phyloP scores from a whole-genome alignment of 2,888 invertebrate species.

The Cheilosia vernalis region DNA sequence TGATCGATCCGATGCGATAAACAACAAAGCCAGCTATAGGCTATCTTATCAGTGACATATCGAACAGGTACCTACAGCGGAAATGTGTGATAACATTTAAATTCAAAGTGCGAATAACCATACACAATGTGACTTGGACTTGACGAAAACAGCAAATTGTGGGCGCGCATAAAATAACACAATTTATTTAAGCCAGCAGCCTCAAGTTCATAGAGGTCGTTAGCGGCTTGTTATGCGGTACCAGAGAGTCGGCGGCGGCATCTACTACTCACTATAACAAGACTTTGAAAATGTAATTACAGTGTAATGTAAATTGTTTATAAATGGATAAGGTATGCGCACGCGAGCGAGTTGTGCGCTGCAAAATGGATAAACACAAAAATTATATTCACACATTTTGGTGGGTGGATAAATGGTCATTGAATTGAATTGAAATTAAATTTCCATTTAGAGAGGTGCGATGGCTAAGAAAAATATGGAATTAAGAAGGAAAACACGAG shows the following conservation, averaged over 20 bases:
- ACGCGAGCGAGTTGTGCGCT: constrained; percentile 3
- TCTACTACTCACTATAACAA: constrained; percentile 52
- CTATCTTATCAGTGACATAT: constrained; percentile 60
- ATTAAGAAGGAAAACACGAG: constrained; percentile 69
- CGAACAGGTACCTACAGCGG: constrained; percentile 7
- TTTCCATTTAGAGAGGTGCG: constrained; percentile 59
- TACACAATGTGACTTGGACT: constrained; percentile 23
- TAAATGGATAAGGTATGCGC: constrained; percentile 47
- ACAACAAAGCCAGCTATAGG: constrained; percentile 26
- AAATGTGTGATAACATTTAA: constrained; percentile 32
- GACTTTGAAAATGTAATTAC: constrained; percentile 66
- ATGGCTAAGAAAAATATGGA: constrained; percentile 62
- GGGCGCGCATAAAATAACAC: constrained; percentile 60
- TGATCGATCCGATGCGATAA: constrained; percentile 7
- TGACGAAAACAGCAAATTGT: constrained; percentile 26
- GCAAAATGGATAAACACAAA: constrained; percentile 10
- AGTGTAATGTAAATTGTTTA: constrained; percentile 62
- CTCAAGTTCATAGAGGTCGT: constrained; percentile 68
- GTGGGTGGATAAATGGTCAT: constrained; percentile 73
- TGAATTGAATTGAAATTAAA: constrained; percentile 68
- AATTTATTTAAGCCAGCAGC: constrained; percentile 40
- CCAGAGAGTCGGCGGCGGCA: constrained; percentile 7
- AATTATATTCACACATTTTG: constrained; percentile 36
- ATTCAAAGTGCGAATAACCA: constrained; percentile 25
- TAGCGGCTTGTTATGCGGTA: constrained; percentile 69